phyloP scores from a whole-genome alignment of 2,888 invertebrate species.

The Hemistola chrysoprasaria region DNA sequence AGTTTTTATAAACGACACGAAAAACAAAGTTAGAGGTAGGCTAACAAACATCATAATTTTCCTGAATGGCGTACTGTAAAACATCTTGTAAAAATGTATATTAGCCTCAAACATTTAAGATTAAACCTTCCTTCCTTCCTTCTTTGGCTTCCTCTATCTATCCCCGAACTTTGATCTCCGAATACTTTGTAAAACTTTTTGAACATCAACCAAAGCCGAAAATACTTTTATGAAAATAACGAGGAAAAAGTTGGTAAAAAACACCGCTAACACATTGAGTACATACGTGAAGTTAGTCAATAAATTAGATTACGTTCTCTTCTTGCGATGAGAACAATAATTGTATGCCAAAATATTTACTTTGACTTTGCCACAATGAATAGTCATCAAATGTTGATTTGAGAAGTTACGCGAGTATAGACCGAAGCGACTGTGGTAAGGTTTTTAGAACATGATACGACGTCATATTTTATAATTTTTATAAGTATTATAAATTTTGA shows the following conservation, averaged over 20 bases:
- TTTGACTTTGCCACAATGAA: constrained; percentile 32
- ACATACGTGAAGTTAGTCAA: constrained; percentile 32
- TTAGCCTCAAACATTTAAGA: constrained; percentile 2
- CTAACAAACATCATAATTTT: too few species aligned
- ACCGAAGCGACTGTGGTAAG: background rate
- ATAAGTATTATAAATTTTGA: too few species aligned
- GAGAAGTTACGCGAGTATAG: constrained; percentile 17
- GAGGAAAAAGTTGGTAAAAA: constrained; percentile 12
- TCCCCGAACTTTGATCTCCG: constrained; percentile 6
- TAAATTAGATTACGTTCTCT: constrained; percentile 35
- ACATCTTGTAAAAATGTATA: background rate
- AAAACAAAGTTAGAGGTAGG: too few species aligned
- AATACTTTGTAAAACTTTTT: constrained; percentile 8
- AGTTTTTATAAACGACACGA: too few species aligned
- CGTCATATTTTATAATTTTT: too few species aligned
- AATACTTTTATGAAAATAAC: constrained; percentile 12
- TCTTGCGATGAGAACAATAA: constrained; percentile 39
- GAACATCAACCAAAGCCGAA: constrained; percentile 7
- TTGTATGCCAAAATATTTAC: constrained; percentile 40
- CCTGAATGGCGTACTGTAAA: background rate
- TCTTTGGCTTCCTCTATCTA: too few species aligned
- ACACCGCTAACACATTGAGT: constrained; percentile 26
- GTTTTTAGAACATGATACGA: constrained; percentile 5
- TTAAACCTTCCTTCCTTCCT: constrained; percentile 1
- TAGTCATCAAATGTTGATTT: constrained; percentile 31